A percentile compares a stretch with the other conserved stretches of the same genome.
phyloP scores from a whole-genome alignment of 2,113 vertebrate species.

The Willisornis vidua region DNA sequence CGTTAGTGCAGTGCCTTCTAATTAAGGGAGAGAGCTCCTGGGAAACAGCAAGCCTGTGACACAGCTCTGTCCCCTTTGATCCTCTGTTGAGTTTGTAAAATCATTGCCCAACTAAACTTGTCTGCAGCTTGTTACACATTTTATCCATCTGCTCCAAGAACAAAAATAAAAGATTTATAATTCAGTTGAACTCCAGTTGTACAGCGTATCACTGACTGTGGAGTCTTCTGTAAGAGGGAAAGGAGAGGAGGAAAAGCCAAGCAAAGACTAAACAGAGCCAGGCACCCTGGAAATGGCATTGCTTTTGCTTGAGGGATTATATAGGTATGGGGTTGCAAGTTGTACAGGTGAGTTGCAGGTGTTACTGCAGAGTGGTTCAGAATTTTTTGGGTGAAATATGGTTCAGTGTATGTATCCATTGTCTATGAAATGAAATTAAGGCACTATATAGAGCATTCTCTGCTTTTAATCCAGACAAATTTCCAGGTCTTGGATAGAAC shows the following conservation, averaged over 20 bases:
- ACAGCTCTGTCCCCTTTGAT: conserved; percentile 28
- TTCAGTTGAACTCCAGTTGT: conserved; percentile 46
- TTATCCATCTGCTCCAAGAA: conserved; percentile 39
- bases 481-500: neutral
- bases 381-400: neutral
- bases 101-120: neutral
- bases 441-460: neutral
- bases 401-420: neutral
- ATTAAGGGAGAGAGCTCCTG: conserved; percentile 42
- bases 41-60: conserved; percentile 34
- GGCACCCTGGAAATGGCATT: neutral
- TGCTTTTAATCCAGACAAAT: neutral
- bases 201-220: neutral
- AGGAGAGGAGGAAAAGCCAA: neutral
- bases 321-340: neutral
- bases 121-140: conserved; percentile 47
- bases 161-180: conserved; percentile 22
- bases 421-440: neutral
- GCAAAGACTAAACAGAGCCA: neutral
- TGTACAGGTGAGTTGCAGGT: neutral
- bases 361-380: neutral
- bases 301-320: neutral
- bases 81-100: conserved; percentile 39
- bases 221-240: neutral
- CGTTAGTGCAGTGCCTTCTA: conserved; percentile 3